phyloP scores from a whole-genome alignment of 2,113 vertebrate species.

The Riparia riparia region DNA sequence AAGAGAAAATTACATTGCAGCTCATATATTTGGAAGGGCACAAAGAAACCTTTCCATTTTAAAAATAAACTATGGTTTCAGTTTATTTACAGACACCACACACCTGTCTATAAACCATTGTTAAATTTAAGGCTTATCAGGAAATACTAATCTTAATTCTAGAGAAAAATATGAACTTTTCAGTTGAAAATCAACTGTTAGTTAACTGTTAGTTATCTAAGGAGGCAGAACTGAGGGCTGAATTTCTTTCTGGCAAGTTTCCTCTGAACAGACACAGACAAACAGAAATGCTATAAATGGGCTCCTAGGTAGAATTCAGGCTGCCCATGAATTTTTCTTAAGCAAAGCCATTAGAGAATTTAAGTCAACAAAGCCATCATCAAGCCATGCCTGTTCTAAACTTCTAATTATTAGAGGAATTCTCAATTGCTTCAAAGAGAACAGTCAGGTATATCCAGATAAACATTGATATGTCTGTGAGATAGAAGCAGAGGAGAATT shows the following conservation, averaged over 20 bases:
- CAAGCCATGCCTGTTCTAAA: neutral
- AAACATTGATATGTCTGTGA: neutral
- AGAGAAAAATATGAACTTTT: neutral
- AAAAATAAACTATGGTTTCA: neutral
- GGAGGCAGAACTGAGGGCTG: neutral
- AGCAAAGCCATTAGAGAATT: neutral
- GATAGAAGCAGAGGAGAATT: neutral
- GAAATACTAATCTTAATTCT: neutral
- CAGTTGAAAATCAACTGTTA: neutral
- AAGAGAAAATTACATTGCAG: neutral
- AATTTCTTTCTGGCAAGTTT: neutral
- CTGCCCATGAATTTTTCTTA: neutral
- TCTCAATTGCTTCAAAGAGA: neutral
- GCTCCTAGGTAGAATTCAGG: neutral
- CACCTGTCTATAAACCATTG: neutral
- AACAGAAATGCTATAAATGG: neutral
- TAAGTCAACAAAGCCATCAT: neutral
- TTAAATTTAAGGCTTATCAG: neutral
- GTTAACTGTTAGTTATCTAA: neutral
- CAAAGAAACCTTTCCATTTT: neutral
- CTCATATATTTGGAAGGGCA: neutral
- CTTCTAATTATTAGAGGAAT: neutral
- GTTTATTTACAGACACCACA: neutral
- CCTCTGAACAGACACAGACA: neutral
- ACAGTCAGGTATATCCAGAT: neutral